Conservation (phyloP, 92 coral and sea anemone species). For the Umimayanthus kanabou region DNA sequence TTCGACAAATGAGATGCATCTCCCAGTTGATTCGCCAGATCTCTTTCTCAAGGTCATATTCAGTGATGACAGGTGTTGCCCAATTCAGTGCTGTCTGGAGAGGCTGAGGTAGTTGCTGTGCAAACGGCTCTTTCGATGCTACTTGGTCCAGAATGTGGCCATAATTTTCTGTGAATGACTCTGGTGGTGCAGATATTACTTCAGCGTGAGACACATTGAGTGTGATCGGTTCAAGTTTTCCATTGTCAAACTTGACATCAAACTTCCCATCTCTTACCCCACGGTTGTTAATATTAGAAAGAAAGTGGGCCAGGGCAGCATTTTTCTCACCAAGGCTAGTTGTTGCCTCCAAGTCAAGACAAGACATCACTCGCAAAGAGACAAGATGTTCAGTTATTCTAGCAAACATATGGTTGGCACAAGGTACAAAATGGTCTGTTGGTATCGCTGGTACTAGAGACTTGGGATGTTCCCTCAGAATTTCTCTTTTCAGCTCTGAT, state of each 20-base stretch:
- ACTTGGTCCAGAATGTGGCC: conserved; percentile 54
- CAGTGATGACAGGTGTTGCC: conserved; percentile 28
- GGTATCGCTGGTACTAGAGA: conserved; percentile 40
- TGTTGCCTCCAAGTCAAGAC: conserved; percentile 23
- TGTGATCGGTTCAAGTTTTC: conserved; percentile 55
- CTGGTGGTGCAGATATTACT: conserved; percentile 58
- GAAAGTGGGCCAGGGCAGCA: conserved; percentile 10
- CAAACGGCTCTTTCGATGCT: conserved; percentile 18
- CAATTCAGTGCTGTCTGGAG: conserved; percentile 46
- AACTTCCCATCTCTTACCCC: conserved; percentile 55
- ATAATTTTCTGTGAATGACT: conserved; percentile 19
- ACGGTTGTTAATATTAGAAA: conserved; percentile 41
- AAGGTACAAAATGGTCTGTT: conserved; percentile 40
- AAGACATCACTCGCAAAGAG: conserved; percentile 42
- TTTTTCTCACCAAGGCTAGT: conserved; percentile 15
- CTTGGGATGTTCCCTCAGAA: conserved; percentile 56
- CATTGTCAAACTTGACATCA: conserved; percentile 54
- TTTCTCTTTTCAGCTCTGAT: conserved; percentile 42
- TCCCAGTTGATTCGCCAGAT: conserved; percentile 56
- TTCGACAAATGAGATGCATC: conserved; percentile 54
- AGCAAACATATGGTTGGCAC: conserved; percentile 50
- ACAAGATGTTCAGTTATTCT: conserved; percentile 45
- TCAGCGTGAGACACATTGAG: conserved; percentile 52
- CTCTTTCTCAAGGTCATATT: conserved; percentile 34
- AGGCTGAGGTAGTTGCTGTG: conserved; percentile 23